Evolutionary conservation across 2,797 vertebrate species (phyloP).

Genomic region (Loris lydekkerianus): DNA sequence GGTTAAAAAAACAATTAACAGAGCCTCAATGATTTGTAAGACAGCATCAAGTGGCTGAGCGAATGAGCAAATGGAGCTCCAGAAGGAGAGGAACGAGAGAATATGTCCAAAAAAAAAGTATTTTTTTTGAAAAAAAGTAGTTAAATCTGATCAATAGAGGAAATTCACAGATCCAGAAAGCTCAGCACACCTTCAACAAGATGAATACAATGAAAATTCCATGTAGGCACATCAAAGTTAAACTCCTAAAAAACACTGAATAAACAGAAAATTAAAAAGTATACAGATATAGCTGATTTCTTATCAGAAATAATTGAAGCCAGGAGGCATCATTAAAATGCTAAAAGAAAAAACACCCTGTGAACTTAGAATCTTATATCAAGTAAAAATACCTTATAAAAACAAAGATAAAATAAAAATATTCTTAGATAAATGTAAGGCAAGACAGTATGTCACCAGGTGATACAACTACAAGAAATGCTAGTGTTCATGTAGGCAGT

Average conservation of each 20-base stretch:
- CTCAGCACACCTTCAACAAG: not conserved
- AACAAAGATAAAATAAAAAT: slow-evolving; percentile 48
- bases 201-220: slow-evolving; percentile 36
- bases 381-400: slow-evolving; percentile 23
- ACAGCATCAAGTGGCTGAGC: not conserved
- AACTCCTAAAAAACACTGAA: slow-evolving; percentile 14
- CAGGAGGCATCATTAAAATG: slow-evolving; percentile 32
- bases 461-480: not conserved
- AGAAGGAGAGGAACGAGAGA: not conserved
- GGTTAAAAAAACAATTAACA: not conserved
- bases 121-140: slow-evolving; percentile 21
- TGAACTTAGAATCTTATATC: not conserved
- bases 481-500: not conserved
- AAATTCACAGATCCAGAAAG: not conserved
- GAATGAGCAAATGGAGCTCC: not conserved
- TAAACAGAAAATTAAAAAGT: slow-evolving; percentile 35
- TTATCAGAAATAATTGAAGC: slow-evolving; percentile 18
- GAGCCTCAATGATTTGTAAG: not conserved
- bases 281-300: not conserved
- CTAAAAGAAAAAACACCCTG: not conserved
- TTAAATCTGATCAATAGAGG: slow-evolving; percentile 14
- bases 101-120: not conserved
- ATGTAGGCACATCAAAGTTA: not conserved
- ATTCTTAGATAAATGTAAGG: slow-evolving; percentile 45
- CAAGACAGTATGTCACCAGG: not conserved